These are phyloP conservation scores for Gallinago undulata DNA, from an alignment of 2,113 vertebrate genomes.

Conservation along the genomic window DNA sequence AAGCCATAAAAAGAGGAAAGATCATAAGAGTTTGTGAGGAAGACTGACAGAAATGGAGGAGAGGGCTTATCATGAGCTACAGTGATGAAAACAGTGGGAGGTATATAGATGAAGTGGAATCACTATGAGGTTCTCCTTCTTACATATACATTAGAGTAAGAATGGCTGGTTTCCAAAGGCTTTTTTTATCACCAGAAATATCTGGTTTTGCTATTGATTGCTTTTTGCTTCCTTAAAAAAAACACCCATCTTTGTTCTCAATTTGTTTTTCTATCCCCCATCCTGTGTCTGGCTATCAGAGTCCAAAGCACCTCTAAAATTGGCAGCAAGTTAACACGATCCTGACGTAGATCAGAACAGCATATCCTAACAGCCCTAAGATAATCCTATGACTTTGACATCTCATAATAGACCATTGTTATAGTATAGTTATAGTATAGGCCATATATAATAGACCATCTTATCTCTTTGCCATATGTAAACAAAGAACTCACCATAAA, in stretches of 20 bases:
- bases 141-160: not conserved
- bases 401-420: not conserved
- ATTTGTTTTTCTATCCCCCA: not conserved
- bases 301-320: not conserved
- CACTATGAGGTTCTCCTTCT: not conserved
- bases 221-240: not conserved
- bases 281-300: not conserved
- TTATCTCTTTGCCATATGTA: not conserved
- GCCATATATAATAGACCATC: not conserved
- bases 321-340: not conserved
- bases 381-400: not conserved
- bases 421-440: too few relatives aligned
- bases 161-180: constrained; percentile 1
- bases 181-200: not conserved
- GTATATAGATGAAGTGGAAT: constrained; percentile 26
- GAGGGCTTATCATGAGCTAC: not conserved
- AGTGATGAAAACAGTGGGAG: constrained; percentile 56
- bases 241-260: not conserved
- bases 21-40: constrained; percentile 2
- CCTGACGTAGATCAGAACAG: not conserved
- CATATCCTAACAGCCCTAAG: not conserved
- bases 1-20: constrained; percentile 3
- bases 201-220: not conserved
- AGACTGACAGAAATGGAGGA: constrained; percentile 23
- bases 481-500: not conserved